Percentiles rank a stretch among this genome's conserved stretches.
Evolutionary conservation across 2,888 invertebrate genomes (phyloP).

Genomic region (Drosophila multiciliata): DNA sequence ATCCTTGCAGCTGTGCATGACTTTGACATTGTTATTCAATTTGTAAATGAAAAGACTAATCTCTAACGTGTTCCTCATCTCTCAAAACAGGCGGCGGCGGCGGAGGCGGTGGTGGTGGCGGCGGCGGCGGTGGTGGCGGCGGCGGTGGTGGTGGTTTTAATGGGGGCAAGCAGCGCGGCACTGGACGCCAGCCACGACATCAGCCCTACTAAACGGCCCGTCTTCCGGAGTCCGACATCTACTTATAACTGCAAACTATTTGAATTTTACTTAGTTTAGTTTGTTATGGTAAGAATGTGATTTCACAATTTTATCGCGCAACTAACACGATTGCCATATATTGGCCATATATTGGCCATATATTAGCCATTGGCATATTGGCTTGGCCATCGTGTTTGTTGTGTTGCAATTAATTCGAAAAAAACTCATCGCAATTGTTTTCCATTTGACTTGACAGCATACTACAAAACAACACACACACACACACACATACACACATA

Average conservation of each 20-base stretch:
- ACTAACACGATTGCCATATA: slow-evolving; percentile 7
- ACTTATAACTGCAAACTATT: slow-evolving; percentile 75
- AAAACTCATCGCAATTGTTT: slow-evolving; percentile 10
- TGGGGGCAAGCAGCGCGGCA: slow-evolving; percentile 94
- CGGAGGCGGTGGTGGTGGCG: slow-evolving; percentile 16
- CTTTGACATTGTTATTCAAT: slow-evolving; percentile 1
- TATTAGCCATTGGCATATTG: neutral
- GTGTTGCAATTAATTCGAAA: slow-evolving; percentile 1
- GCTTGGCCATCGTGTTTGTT: slow-evolving; percentile 17
- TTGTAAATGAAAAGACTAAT: slow-evolving; percentile 17
- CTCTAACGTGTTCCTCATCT: slow-evolving; percentile 18
- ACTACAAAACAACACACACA: slow-evolving; percentile 36
- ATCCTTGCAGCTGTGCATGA: slow-evolving; percentile 50
- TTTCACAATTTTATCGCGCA: neutral
- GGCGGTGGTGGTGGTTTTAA: slow-evolving; percentile 86
- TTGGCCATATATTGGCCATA: neutral
- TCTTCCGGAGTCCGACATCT: slow-evolving; percentile 43
- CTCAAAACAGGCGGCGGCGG: slow-evolving; percentile 76
- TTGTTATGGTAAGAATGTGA: slow-evolving; percentile 71
- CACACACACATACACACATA: slow-evolving; percentile 15
- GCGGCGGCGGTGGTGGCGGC: slow-evolving; percentile 4
- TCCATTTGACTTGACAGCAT: slow-evolving; percentile 40
- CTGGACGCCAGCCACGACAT: slow-evolving; percentile 93
- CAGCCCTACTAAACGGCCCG: slow-evolving; percentile 90
- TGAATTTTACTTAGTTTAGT: slow-evolving; percentile 78